Base-by-base conservation (phyloP, 2,888 invertebrate species). In the Aethes cnicana region DNA sequence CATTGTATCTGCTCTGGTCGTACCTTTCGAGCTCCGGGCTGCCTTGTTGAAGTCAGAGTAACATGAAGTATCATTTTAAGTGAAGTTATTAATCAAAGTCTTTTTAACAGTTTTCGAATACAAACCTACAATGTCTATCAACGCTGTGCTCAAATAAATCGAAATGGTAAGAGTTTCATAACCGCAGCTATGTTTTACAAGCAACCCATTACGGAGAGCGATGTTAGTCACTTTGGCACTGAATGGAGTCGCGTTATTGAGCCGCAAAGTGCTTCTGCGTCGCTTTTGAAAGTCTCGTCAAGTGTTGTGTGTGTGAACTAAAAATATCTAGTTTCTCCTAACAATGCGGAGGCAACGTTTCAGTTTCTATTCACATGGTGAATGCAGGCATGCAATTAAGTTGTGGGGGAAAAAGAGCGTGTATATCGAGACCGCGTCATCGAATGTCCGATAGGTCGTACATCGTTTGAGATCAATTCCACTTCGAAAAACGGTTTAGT, bases 251-350 rank as follows among this genome's bases (percentile, higher is more conserved):
- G 63, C 66, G 64, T 65, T 72, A 72, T 77, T 64, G 73, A 72
- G 72, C 72, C 68, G 66, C 69, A 74, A 76, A 81, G 77, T 78
- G 78, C 75, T 71, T 54, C 69, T 64, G 64, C 65, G 61, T 71
- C 69, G 64, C 59, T 64, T 66, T 64, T 72, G 68, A 75, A 76
- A 73, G 67, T 68, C 66, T 69, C 69, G 66, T 72, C 72, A 71
- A 64, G 60, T 57, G 58, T 58, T 48, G 20, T 43, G 55, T 54
- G 53, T 48, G 57, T 11, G 33, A 33, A 47, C 47, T 47, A 41
- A 41, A 43, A 41, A 53, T 46, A 46, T 52, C 30, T 30, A 32
- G 30, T 52, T 37, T 23, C 36, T 17, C 23, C 35, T 36, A 21
- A 28, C 26, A 48, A 42, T 26, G 14, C 12, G 8, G 5, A 18